phyloP scores from a whole-genome alignment of 37 sponge, comb jelly and placozoan genomes.

The Ephydatia muelleri region DNA sequence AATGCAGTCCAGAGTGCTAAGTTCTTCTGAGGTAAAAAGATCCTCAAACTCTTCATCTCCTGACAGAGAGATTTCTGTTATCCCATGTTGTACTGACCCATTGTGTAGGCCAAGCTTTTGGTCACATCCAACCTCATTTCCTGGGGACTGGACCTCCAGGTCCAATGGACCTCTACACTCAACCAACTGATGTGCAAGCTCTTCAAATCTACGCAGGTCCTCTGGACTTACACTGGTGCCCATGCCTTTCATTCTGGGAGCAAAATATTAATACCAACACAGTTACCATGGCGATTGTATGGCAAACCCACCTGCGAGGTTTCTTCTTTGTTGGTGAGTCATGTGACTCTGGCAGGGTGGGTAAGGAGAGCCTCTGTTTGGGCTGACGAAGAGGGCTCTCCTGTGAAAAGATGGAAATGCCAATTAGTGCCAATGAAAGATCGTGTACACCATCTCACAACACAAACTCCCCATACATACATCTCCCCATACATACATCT shows the following conservation, averaged over 20 bases:
- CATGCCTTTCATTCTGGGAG: not conserved
- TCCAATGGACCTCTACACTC: not conserved
- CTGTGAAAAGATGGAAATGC: not conserved
- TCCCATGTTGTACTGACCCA: too few relatives aligned
- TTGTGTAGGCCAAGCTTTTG: not conserved
- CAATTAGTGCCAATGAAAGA: too few relatives aligned
- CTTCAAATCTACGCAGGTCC: not conserved
- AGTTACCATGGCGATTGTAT: not conserved
- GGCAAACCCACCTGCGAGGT: not conserved
- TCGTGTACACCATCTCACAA: too few relatives aligned
- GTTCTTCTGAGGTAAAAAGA: not conserved
- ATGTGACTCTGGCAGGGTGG: not conserved
- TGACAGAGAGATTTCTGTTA: not conserved
- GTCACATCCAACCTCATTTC: not conserved
- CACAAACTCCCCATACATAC: too few relatives aligned
- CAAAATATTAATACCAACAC: not conserved
- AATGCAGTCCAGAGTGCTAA: not conserved
- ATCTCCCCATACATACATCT: not conserved
- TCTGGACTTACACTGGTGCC: not conserved
- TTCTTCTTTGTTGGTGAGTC: not conserved
- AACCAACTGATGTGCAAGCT: not conserved
- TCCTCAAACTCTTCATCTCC: not conserved
- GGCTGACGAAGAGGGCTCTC: not conserved
- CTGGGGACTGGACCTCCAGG: not conserved
- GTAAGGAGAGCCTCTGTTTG: too few relatives aligned